phyloP scores from a whole-genome alignment of 2,888 invertebrate genomes.

The Aporophyla nigra region DNA sequence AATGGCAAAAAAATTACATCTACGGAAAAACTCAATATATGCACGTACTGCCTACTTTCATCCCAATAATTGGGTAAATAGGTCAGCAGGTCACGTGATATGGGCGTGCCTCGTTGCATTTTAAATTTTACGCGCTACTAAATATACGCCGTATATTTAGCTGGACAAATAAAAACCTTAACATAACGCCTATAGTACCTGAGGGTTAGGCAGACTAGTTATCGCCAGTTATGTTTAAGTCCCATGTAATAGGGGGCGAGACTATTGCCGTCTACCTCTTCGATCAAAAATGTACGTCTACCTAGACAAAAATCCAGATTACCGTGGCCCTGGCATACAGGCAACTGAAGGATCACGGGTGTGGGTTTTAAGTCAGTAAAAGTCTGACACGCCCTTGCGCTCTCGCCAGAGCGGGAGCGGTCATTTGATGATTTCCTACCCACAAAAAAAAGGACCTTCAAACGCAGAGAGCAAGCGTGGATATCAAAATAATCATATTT shows the following conservation, averaged over 20 bases:
- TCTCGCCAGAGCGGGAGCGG: no score
- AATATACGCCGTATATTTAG: not conserved
- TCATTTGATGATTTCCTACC: no score
- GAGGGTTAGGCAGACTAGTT: not conserved
- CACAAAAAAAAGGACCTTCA: no score
- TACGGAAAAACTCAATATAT: not conserved
- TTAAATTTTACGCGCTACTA: slow-evolving; percentile 2
- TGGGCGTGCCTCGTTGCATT: slow-evolving; percentile 30
- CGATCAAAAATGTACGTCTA: no score
- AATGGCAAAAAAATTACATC: not conserved
- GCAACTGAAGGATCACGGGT: no score
- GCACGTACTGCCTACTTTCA: slow-evolving; percentile 19
- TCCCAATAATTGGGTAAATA: slow-evolving; percentile 28
- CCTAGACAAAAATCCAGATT: no score
- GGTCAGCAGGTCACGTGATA: slow-evolving; percentile 23
- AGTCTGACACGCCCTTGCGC: no score
- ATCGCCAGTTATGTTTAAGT: not conserved
- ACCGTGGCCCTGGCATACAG: no score
- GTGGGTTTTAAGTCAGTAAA: no score
- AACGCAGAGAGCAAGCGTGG: no score
- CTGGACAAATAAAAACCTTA: not conserved
- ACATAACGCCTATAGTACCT: not conserved
- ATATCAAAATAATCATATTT: slow-evolving; percentile 1
- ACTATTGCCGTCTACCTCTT: not conserved
- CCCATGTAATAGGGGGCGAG: no score